Percentiles rank a stretch among this genome's conserved stretches.
phyloP scores from a whole-genome alignment of 2,797 vertebrate genomes.

The Hylomyscus alleni region DNA sequence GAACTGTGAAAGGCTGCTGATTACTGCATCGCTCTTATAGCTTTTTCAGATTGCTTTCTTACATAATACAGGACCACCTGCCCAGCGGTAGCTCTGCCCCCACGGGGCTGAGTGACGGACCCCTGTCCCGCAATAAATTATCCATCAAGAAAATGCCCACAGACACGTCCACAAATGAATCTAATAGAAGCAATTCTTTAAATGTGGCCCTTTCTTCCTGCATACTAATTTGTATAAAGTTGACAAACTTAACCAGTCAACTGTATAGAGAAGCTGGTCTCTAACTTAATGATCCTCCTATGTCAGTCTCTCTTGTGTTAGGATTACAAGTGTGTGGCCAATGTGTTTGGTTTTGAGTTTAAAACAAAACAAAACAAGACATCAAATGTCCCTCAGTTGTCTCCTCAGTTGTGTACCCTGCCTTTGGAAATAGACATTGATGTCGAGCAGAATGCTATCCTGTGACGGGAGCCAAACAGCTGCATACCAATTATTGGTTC shows the following conservation, averaged over 20 bases:
- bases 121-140: background rate
- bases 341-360: background rate
- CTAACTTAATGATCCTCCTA: background rate
- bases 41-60: background rate
- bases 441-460: background rate
- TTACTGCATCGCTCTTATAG: background rate
- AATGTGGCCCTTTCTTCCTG: background rate
- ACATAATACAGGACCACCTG: background rate
- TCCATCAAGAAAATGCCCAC: background rate
- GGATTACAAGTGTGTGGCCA: no score
- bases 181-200: background rate
- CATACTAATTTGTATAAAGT: background rate
- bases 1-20: background rate
- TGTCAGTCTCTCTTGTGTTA: background rate
- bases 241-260: background rate
- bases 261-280: background rate
- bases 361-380: no score
- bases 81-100: background rate
- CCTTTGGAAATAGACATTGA: background rate
- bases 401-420: background rate
- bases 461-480: background rate
- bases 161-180: background rate
- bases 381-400: background rate
- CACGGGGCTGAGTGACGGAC: no score
- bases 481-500: background rate